These are phyloP conservation scores for Patella vulgata DNA, from an alignment of 1,140 invertebrate species.

Conservation along the genomic window DNA sequence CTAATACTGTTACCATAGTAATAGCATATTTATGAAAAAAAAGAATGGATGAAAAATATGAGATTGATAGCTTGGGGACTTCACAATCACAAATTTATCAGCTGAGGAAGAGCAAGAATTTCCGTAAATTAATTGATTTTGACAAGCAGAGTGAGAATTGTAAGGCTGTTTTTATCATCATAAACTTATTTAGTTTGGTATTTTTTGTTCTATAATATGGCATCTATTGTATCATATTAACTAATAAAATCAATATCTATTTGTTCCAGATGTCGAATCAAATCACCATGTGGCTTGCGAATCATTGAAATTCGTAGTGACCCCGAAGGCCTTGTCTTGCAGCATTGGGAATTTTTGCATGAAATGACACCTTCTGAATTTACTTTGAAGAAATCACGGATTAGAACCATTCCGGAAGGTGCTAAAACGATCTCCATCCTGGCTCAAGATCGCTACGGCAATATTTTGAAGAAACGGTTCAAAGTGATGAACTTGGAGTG, in stretches of 20 bases:
- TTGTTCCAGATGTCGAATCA: constrained; percentile 59
- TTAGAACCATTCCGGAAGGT: constrained; percentile 49
- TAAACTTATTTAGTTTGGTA: constrained; percentile 42
- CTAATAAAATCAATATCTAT: constrained; percentile 10
- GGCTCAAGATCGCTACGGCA: constrained; percentile 55
- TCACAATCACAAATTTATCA: no score
- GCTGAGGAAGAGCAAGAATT: no score
- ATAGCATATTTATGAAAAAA: no score
- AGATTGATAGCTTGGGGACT: no score
- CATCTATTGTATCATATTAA: background rate
- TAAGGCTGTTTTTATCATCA: constrained; percentile 52
- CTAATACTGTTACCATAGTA: no score
- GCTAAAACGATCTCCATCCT: constrained; percentile 41
- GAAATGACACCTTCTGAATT: constrained; percentile 50
- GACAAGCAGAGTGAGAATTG: no score
- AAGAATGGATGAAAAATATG: no score
- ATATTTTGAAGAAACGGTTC: constrained; percentile 57
- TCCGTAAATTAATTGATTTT: no score
- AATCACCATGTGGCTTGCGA: constrained; percentile 74
- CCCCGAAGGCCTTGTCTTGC: constrained; percentile 73
- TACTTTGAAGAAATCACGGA: constrained; percentile 38
- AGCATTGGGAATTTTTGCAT: constrained; percentile 74
- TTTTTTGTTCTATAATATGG: background rate
- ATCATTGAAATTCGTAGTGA: constrained; percentile 75
- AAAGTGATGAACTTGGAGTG: constrained; percentile 43